Evolutionary conservation across 2,888 invertebrate species (phyloP).

Genomic region (Drosophila kuntzei): DNA sequence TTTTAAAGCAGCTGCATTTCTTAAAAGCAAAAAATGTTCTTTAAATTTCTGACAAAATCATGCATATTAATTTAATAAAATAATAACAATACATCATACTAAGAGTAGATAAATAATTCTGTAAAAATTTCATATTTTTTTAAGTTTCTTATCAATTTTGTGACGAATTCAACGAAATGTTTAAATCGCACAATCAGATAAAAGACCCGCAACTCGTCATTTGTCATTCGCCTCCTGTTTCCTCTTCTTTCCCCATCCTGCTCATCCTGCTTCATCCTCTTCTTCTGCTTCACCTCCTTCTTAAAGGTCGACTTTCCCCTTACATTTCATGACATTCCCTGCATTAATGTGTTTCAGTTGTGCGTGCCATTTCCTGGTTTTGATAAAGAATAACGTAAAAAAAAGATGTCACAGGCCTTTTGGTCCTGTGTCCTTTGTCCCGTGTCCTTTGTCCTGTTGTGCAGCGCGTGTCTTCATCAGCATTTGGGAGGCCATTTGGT

Average conservation of each 20-base stretch:
- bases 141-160: constrained; percentile 11
- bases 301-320: background rate
- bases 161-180: constrained; percentile 15
- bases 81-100: background rate
- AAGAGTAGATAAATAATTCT: background rate
- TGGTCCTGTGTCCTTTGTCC: constrained; percentile 16
- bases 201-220: constrained; percentile 12
- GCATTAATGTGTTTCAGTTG: constrained; percentile 31
- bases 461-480: constrained; percentile 61
- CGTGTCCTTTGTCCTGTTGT: background rate
- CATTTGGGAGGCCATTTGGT: constrained; percentile 49
- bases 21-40: background rate
- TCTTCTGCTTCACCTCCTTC: background rate
- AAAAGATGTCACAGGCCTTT: constrained; percentile 46
- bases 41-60: background rate
- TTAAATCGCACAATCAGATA: constrained; percentile 24
- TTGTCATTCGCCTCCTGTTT: background rate
- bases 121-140: background rate
- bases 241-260: background rate
- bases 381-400: constrained; percentile 35
- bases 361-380: constrained; percentile 68
- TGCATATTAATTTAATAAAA: background rate
- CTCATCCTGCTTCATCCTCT: background rate
- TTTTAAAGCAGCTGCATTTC: too few species aligned
- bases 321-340: constrained; percentile 39